Base-by-base conservation (phyloP, 2,888 invertebrate genomes). In the Phaonia tiefii region DNA sequence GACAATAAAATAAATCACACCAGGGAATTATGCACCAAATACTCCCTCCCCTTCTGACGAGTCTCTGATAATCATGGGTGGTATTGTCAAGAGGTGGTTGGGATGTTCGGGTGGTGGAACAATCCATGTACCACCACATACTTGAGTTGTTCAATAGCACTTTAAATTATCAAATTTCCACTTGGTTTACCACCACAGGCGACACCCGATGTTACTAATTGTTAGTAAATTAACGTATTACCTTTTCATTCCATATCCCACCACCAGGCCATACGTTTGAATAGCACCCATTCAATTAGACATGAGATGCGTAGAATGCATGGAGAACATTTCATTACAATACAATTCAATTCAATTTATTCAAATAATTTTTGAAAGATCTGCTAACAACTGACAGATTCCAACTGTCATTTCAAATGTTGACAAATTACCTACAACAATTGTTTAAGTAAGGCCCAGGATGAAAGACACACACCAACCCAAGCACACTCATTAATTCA, bases 181-280 rank as follows among this genome's bases (percentile, higher is more conserved):
- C 66, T 76, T 74, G 79, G 74, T 66, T 82, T 76, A 74, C 79
- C 79, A 71, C 82, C 69, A 54, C 79, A 79, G 76, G 76, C 67
- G 79, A 82, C 82, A 82, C 82, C 82, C 82, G 73, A 75, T 71
- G 76, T 79, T 82, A 82, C 82, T 82, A 82, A 82, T 82, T 82
- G 79, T 74, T 79, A 81, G 81, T 81, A 81, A 81, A 81, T 81
- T 81, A 81, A 81, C 75, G 81, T 78, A 81, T 81, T 77, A 81
- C 54, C 71, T 72, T 63, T 63, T 75, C 63, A 22, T 75, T 72
- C 63, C 63, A 2, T 42, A 13, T 2, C 42, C 63, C 39, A 63
- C 22, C 39, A 39, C 39, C 60, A n/a, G n/a, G 26, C 17, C 60
- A 60, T 20, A 39, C 17, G n/a, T n/a, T n/a, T n/a, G n/a, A 31